These are phyloP conservation scores for Drosophila gaucha DNA, from an alignment of 2,888 invertebrate species.

Conservation along the genomic window DNA sequence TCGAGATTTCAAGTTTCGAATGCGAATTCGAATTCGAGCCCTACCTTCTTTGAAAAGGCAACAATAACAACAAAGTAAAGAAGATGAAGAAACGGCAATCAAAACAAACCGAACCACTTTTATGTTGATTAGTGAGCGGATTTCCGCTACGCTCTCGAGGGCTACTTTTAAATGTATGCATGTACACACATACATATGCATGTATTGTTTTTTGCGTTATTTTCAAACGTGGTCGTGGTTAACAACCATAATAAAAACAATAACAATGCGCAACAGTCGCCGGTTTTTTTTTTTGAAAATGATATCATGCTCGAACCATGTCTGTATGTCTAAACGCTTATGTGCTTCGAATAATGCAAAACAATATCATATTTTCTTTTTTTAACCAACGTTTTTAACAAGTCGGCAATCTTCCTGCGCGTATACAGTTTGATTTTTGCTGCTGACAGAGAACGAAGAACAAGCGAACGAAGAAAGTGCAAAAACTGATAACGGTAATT, in stretches of 20 bases:
- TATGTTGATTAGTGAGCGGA: conserved; percentile 55
- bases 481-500: conserved; percentile 16
- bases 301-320: conserved; percentile 43
- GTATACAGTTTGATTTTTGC: too few relatives aligned
- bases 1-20: conserved; percentile 18
- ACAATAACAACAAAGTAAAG: neutral
- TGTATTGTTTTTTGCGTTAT: neutral
- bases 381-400: conserved; percentile 3
- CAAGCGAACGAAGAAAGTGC: neutral
- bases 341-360: conserved; percentile 1
- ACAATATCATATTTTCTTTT: too few relatives aligned
- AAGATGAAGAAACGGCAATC: conserved; percentile 11
- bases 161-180: neutral
- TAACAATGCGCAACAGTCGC: conserved; percentile 16
- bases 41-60: conserved; percentile 9
- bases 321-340: neutral
- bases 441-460: neutral
- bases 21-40: conserved; percentile 10
- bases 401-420: too few relatives aligned
- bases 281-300: conserved; percentile 25
- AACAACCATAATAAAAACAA: conserved; percentile 21
- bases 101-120: conserved; percentile 43
- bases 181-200: neutral
- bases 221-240: neutral
- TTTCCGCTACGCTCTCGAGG: conserved; percentile 42